These are phyloP conservation scores for Lasioglossum oenotherae DNA, from an alignment of 2,888 invertebrate species.

Conservation along the genomic window DNA sequence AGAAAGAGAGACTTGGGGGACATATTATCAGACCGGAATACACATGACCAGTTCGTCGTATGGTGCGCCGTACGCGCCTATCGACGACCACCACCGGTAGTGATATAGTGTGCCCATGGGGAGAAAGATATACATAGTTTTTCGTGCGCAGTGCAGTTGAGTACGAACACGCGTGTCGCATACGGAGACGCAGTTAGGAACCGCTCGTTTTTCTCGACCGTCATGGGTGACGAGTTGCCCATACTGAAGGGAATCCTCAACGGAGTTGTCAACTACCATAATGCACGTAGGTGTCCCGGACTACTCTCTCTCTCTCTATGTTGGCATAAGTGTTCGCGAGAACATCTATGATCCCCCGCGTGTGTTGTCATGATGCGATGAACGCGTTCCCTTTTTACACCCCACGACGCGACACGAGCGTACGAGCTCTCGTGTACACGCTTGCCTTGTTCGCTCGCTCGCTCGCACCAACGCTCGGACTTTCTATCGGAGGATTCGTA, in stretches of 20 bases:
- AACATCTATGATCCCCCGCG: background rate
- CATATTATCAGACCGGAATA: constrained; percentile 10
- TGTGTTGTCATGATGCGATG: background rate
- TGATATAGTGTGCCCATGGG: constrained; percentile 41
- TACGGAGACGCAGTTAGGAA: constrained; percentile 9
- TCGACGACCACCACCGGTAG: constrained; percentile 10
- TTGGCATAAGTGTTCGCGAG: constrained; percentile 17
- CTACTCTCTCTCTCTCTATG: too few species aligned
- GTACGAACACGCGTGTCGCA: constrained; percentile 2
- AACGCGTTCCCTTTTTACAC: constrained; percentile 17
- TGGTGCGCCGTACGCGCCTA: constrained; percentile 35
- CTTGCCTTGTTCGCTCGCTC: background rate
- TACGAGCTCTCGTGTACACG: background rate
- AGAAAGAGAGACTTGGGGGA: background rate
- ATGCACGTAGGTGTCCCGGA: constrained; percentile 93
- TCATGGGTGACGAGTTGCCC: constrained; percentile 95
- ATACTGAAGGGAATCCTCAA: constrained; percentile 96
- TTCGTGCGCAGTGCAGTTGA: constrained; percentile 49
- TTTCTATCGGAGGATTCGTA: constrained; percentile 72
- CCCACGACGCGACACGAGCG: background rate
- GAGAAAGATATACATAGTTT: constrained; percentile 36
- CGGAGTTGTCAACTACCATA: constrained; percentile 95
- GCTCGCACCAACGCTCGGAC: constrained; percentile 39
- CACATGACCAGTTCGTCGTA: constrained; percentile 22
- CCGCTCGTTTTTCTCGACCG: constrained; percentile 71